Evolutionary conservation across 2,113 vertebrate species (phyloP).

Genomic region (Pomatorhinus ruficollis): DNA sequence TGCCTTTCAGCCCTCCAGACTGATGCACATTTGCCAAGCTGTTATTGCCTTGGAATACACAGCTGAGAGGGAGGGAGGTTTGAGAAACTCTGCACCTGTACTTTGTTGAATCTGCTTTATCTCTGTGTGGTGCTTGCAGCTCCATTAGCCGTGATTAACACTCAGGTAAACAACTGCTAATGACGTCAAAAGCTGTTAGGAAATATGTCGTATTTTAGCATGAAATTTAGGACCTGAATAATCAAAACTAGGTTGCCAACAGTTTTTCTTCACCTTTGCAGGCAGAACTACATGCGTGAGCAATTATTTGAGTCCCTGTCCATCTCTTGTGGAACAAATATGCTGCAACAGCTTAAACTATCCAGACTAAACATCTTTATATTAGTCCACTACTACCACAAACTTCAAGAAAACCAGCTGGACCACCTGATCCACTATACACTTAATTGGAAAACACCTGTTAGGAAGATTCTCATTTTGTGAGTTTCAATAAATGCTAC

Average conservation of each 20-base stretch:
- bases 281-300: background rate
- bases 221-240: background rate
- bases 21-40: background rate
- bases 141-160: background rate
- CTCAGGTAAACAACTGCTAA: background rate
- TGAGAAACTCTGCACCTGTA: background rate
- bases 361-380: background rate
- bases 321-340: background rate
- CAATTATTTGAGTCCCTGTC: background rate
- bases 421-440: background rate
- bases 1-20: background rate
- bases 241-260: background rate
- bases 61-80: background rate
- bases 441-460: background rate
- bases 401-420: background rate
- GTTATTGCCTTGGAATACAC: background rate
- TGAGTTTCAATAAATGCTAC: background rate
- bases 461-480: background rate
- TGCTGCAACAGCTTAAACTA: background rate
- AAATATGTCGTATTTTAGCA: background rate
- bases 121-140: background rate
- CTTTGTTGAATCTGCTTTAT: background rate
- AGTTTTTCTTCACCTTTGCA: background rate
- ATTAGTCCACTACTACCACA: background rate
- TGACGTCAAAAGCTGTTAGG: background rate